Evolutionary conservation across 1,140 invertebrate genomes (phyloP).

Genomic region (Doryteuthis pealeii): DNA sequence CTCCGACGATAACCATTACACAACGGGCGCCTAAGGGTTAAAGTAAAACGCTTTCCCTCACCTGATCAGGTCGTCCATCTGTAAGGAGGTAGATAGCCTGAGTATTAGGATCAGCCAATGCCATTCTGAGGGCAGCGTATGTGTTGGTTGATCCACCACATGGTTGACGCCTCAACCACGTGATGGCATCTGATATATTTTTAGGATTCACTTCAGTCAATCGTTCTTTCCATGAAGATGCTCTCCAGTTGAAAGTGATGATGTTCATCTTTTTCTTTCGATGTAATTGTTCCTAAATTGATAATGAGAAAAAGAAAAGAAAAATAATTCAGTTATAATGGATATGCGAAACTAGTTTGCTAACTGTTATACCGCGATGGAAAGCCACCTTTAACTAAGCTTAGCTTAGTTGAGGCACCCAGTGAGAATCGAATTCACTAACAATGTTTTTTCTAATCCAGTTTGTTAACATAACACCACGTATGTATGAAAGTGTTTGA

Average conservation of each 20-base stretch:
- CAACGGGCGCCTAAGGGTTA: too few relatives aligned
- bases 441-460: too few relatives aligned
- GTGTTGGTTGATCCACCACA: conserved; percentile 60
- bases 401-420: too few relatives aligned
- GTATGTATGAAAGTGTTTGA: too few relatives aligned
- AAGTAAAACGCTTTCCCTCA: too few relatives aligned
- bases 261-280: conserved; percentile 59
- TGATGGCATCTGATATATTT: conserved; percentile 50
- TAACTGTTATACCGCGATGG: too few relatives aligned
- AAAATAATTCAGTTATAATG: background rate
- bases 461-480: too few relatives aligned
- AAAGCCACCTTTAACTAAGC: too few relatives aligned
- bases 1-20: too few relatives aligned
- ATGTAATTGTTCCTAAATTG: conserved; percentile 56
- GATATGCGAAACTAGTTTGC: too few relatives aligned
- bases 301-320: background rate
- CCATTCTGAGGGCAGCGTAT: conserved; percentile 52
- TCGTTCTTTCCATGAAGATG: conserved; percentile 52
- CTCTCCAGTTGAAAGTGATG: conserved; percentile 54
- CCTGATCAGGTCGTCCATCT: conserved; percentile 60
- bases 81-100: conserved; percentile 60
- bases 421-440: too few relatives aligned
- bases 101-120: conserved; percentile 52
- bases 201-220: conserved; percentile 55
- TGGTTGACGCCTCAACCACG: conserved; percentile 57